A percentile compares a stretch with the other conserved stretches of the same genome.
Conservation (phyloP, 2,113 vertebrate species). For the Sarotherodon lohbergeri region DNA sequence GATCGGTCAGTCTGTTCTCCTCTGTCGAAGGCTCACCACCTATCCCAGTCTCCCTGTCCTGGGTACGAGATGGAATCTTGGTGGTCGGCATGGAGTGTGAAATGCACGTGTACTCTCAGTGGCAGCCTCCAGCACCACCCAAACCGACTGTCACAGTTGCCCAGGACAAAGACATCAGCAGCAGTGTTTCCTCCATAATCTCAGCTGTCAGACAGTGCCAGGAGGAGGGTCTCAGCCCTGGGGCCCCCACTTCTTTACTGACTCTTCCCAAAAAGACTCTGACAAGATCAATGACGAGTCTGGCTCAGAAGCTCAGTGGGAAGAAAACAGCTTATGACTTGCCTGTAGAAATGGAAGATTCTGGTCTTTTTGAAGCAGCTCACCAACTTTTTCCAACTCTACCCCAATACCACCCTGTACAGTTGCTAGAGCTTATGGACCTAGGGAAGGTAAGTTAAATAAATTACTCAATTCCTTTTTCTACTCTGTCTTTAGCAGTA, state of each 20-base stretch:
- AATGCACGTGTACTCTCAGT: slow-evolving; percentile 98
- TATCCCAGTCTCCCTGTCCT: slow-evolving; percentile 92
- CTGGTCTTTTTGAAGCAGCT: slow-evolving; percentile 94
- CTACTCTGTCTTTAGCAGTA: neutral
- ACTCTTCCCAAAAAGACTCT: slow-evolving; percentile 80
- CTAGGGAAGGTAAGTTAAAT: slow-evolving; percentile 82
- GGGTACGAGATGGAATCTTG: slow-evolving; percentile 96
- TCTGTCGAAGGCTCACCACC: slow-evolving; percentile 90
- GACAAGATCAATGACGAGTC: slow-evolving; percentile 90
- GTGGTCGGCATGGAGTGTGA: slow-evolving; percentile 98
- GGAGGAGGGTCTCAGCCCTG: slow-evolving; percentile 66
- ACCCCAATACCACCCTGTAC: slow-evolving; percentile 95
- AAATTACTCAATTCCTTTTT: neutral
- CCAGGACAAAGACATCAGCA: slow-evolving; percentile 70
- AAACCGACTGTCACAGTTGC: slow-evolving; percentile 56
- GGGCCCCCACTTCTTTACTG: slow-evolving; percentile 48
- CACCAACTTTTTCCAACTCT: slow-evolving; percentile 89
- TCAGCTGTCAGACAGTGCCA: slow-evolving; percentile 81
- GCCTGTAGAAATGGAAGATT: slow-evolving; percentile 88
- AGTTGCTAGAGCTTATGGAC: slow-evolving; percentile 95
- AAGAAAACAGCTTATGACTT: slow-evolving; percentile 84
- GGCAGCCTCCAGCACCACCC: slow-evolving; percentile 80
- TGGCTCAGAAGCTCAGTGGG: slow-evolving; percentile 94
- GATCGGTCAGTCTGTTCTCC: slow-evolving; percentile 86
- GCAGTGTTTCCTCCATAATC: slow-evolving; percentile 79